Conservation (phyloP, 2,888 invertebrate species). For the Acronicta leporina region DNA sequence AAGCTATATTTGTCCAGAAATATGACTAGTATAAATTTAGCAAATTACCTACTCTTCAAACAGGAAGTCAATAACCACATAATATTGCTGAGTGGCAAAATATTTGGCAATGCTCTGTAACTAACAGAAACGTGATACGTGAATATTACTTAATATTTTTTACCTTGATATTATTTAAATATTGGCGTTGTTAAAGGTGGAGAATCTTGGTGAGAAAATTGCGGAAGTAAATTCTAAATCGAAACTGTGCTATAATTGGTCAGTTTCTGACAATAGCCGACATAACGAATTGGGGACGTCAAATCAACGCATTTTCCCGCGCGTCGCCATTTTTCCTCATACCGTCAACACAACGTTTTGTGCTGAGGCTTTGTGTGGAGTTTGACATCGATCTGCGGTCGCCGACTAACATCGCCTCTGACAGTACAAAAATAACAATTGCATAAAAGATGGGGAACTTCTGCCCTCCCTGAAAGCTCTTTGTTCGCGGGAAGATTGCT, state of each 20-base stretch:
- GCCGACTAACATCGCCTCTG: conserved; percentile 61
- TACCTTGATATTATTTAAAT: no score
- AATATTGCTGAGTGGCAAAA: no score
- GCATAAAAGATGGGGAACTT: conserved; percentile 75
- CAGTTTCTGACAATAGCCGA: conserved; percentile 27
- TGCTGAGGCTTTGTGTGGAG: conserved; percentile 53
- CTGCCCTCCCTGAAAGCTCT: conserved; percentile 65
- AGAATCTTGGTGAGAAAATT: no score
- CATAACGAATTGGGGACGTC: conserved; percentile 34
- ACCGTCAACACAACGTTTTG: conserved; percentile 43
- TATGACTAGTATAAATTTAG: no score
- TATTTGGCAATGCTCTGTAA: no score
- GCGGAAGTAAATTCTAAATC: conserved; percentile 15
- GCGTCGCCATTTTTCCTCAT: conserved; percentile 33
- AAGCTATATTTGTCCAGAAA: no score
- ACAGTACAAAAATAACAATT: conserved; percentile 80
- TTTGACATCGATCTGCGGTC: conserved; percentile 62
- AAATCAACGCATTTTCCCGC: conserved; percentile 43
- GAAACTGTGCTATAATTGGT: conserved; percentile 39
- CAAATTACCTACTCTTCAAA: no score
- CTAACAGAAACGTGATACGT: no score
- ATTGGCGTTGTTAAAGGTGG: neutral
- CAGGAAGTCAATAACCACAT: no score
- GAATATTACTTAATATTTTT: no score
- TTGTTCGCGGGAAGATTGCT: conserved; percentile 72